Evolutionary conservation across 2,113 vertebrate genomes (phyloP).

Genomic region (Smithornis capensis): DNA sequence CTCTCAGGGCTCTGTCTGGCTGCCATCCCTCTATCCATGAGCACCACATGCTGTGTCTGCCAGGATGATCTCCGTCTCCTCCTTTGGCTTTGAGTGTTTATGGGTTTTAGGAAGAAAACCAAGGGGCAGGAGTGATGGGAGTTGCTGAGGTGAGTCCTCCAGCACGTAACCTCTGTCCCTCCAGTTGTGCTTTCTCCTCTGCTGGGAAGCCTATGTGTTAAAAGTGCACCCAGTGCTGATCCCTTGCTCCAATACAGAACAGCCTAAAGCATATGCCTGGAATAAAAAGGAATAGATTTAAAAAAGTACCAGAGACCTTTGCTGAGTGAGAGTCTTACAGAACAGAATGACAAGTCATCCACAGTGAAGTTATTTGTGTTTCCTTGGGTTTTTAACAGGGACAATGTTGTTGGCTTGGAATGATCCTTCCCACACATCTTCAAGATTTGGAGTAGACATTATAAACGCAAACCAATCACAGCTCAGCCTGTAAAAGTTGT

Average conservation of each 20-base stretch:
- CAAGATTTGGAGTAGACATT: not conserved
- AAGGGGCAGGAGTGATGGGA: not conserved
- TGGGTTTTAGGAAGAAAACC: conserved; percentile 5
- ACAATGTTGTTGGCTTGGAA: not conserved
- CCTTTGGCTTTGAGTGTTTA: not conserved
- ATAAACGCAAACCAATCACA: not conserved
- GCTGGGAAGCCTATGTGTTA: not conserved
- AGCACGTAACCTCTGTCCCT: not conserved
- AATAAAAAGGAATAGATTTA: not conserved
- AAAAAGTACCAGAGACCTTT: not conserved
- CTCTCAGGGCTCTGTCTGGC: not conserved
- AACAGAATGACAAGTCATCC: not conserved
- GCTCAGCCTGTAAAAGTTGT: not conserved
- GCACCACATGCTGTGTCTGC: not conserved
- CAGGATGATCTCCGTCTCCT: not conserved
- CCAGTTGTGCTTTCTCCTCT: not conserved
- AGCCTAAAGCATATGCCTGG: not conserved
- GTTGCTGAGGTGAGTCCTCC: not conserved
- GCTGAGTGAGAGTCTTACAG: not conserved
- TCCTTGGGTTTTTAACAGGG: not conserved
- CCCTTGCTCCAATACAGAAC: not conserved
- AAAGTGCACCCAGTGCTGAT: not conserved
- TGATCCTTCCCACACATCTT: not conserved
- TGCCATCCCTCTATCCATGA: not conserved
- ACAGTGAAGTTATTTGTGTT: not conserved